These are phyloP conservation scores for Chesias legatella DNA, from an alignment of 2,888 invertebrate species.

Conservation along the genomic window DNA sequence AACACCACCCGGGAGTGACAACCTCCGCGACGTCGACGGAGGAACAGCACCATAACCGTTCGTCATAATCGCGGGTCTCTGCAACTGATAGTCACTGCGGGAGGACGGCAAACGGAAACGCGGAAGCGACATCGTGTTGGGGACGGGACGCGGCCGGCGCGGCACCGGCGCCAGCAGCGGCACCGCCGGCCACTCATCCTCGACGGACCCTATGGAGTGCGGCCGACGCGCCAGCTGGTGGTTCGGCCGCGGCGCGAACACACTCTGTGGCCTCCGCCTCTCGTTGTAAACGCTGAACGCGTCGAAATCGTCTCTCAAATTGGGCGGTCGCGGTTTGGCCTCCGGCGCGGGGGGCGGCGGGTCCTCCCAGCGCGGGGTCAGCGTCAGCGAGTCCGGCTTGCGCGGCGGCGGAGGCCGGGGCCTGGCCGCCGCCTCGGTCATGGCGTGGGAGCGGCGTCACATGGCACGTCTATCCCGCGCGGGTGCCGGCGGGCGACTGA, in stretches of 20 bases:
- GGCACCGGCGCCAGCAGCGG: slow-evolving; percentile 79
- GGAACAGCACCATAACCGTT: slow-evolving; percentile 74
- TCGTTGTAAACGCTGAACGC: slow-evolving; percentile 76
- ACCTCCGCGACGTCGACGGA: slow-evolving; percentile 72
- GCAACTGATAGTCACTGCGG: slow-evolving; percentile 82
- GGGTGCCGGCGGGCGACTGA: slow-evolving; percentile 48
- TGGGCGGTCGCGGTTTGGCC: slow-evolving; percentile 36
- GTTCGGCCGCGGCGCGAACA: slow-evolving; percentile 65
- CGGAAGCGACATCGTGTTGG: slow-evolving; percentile 61
- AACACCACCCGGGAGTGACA: slow-evolving; percentile 79
- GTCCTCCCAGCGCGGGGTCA: slow-evolving; percentile 66
- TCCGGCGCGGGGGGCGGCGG: slow-evolving; percentile 76
- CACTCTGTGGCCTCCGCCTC: slow-evolving; percentile 78
- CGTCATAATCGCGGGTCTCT: slow-evolving; percentile 76
- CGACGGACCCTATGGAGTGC: slow-evolving; percentile 81
- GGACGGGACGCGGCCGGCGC: slow-evolving; percentile 71
- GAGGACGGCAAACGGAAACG: slow-evolving; percentile 79
- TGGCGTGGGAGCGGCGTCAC: slow-evolving; percentile 58
- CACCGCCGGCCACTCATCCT: slow-evolving; percentile 67
- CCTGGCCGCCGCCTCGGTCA: slow-evolving; percentile 74
- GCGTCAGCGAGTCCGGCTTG: slow-evolving; percentile 67
- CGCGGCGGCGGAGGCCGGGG: slow-evolving; percentile 76
- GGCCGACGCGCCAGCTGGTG: slow-evolving; percentile 72
- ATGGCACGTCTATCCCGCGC: slow-evolving; percentile 53
- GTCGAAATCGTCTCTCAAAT: slow-evolving; percentile 60